These are phyloP conservation scores for Scolopax bukidnonensis DNA, from an alignment of 2,797 vertebrate genomes.

Conservation along the genomic window DNA sequence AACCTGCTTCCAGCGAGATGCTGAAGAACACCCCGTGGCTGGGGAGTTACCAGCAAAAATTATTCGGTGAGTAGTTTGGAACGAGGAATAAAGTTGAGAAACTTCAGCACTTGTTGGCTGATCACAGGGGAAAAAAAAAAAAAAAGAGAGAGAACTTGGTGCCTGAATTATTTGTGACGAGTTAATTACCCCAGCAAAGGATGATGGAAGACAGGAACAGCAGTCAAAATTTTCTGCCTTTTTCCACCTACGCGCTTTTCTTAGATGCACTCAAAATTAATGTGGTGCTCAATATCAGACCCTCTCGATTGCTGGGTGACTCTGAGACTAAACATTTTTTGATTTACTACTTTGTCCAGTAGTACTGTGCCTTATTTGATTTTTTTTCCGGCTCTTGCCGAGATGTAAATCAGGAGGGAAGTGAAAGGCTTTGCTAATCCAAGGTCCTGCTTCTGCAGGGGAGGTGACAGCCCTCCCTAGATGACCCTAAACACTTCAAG, in stretches of 20 bases:
- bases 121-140: not conserved
- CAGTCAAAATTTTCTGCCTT: slow-evolving; percentile 37
- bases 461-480: not conserved
- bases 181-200: not conserved
- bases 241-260: not conserved
- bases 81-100: not conserved
- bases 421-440: not conserved
- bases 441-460: not conserved
- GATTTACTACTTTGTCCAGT: slow-evolving; percentile 1
- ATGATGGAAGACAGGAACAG: slow-evolving; percentile 22
- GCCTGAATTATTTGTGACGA: slow-evolving; percentile 40
- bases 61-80: not conserved
- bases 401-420: not conserved
- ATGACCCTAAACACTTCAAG: not conserved
- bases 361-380: not conserved
- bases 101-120: slow-evolving; percentile 1
- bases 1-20: not conserved
- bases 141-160: not conserved
- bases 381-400: not conserved
- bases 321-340: not conserved
- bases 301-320: not conserved
- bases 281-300: slow-evolving; percentile 19
- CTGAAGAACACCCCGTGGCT: not conserved
- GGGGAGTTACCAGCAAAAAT: not conserved
- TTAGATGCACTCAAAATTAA: slow-evolving; percentile 36